A percentile compares a stretch with the other conserved stretches of the same genome.
These are phyloP conservation scores for Manis javanica DNA, from an alignment of 2,797 vertebrate genomes.

Conservation along the genomic window DNA sequence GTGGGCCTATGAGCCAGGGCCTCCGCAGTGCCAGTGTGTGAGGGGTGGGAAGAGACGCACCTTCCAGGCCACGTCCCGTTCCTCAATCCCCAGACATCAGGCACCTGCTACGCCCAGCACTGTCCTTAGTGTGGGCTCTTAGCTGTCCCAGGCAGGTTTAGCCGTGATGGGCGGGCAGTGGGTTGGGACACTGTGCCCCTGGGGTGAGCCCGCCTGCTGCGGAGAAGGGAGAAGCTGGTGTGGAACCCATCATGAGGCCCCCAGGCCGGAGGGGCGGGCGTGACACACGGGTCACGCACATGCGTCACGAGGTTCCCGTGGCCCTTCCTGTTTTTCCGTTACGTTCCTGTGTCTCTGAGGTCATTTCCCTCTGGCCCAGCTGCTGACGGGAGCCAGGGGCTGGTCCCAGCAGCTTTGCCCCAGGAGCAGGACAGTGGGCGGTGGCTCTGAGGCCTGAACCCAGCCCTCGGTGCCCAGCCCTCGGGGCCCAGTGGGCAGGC, in stretches of 20 bases:
- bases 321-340: conserved; percentile 81
- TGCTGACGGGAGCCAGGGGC: conserved; percentile 11
- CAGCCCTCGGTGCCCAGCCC: neutral
- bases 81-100: neutral
- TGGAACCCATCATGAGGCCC: neutral
- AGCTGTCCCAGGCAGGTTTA: neutral
- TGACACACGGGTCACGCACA: conserved; percentile 32
- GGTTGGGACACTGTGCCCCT: neutral
- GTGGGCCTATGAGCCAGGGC: neutral
- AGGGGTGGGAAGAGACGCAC: neutral
- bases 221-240: neutral
- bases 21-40: neutral
- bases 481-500: neutral
- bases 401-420: neutral
- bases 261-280: neutral
- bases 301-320: conserved; percentile 62
- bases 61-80: neutral
- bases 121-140: neutral
- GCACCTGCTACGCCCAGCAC: neutral
- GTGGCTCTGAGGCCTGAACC: neutral
- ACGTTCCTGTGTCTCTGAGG: conserved; percentile 73
- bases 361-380: conserved; percentile 74
- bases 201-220: neutral
- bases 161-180: neutral
- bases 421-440: neutral